A percentile compares a stretch with the other conserved stretches of the same genome.
These are phyloP conservation scores for Protonibea diacanthus DNA, from an alignment of 2,797 vertebrate species.

Conservation along the genomic window DNA sequence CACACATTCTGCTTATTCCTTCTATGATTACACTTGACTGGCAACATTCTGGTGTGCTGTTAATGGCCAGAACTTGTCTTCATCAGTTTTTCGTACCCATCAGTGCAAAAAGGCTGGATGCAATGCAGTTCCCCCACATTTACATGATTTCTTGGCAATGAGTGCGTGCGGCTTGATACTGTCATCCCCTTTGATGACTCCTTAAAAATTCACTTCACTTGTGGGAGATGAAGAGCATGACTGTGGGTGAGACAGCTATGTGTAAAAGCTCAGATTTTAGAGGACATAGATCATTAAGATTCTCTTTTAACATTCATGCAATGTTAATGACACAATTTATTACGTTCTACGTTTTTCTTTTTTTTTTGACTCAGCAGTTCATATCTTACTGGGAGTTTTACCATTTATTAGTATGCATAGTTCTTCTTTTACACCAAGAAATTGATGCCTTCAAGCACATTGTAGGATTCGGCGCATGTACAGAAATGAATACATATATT, in stretches of 20 bases:
- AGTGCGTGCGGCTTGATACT: not conserved
- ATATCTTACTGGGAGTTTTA: constrained; percentile 19
- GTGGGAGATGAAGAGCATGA: constrained; percentile 15
- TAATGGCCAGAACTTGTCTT: not conserved
- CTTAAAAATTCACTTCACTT: constrained; percentile 35
- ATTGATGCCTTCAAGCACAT: not conserved
- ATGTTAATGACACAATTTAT: constrained; percentile 6
- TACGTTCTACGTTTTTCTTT: not conserved
- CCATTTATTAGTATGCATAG: constrained; percentile 25
- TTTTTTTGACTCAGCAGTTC: constrained; percentile 35
- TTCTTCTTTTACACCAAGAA: constrained; percentile 14
- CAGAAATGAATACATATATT: not conserved
- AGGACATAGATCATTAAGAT: constrained; percentile 5
- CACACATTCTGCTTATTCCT: not conserved
- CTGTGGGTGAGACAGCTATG: constrained; percentile 10
- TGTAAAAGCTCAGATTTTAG: not conserved
- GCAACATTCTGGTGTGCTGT: not conserved
- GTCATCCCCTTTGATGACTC: constrained; percentile 16
- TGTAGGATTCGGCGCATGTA: not conserved
- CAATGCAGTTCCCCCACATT: not conserved
- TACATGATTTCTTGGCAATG: constrained; percentile 19
- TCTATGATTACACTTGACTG: not conserved
- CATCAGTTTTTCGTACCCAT: constrained; percentile 1
- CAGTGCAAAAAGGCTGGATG: constrained; percentile 1
- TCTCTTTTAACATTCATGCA: constrained; percentile 10